Evolutionary conservation across 1,140 invertebrate species (phyloP).

Genomic region (Dinothrombium tinctorium): DNA sequence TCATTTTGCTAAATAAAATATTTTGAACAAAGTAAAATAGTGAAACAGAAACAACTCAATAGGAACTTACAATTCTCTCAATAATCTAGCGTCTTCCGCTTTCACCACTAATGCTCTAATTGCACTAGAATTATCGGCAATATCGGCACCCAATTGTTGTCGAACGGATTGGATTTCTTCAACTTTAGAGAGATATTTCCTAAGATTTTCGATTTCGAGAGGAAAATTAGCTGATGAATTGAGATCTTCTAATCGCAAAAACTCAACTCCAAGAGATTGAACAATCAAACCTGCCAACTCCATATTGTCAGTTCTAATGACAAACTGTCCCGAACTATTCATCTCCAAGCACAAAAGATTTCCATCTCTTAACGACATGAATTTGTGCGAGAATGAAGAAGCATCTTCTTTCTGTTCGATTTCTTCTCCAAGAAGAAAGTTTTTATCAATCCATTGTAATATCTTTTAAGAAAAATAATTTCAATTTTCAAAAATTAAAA

Average conservation of each 20-base stretch:
- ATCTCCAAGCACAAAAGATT: slow-evolving; percentile 27
- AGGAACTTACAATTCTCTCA: slow-evolving; percentile 27
- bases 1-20: slow-evolving; percentile 28
- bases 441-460: slow-evolving; percentile 70
- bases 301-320: slow-evolving; percentile 43
- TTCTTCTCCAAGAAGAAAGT: slow-evolving; percentile 49
- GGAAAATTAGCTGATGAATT: slow-evolving; percentile 42
- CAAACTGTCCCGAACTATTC: slow-evolving; percentile 21
- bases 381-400: slow-evolving; percentile 15
- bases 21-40: background rate
- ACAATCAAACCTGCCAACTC: slow-evolving; percentile 49
- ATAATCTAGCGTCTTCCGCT: slow-evolving; percentile 47
- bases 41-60: slow-evolving; percentile 24
- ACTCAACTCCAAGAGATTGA: slow-evolving; percentile 38
- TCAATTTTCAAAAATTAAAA: slow-evolving; percentile 9
- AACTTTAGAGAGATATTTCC: slow-evolving; percentile 19
- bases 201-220: slow-evolving; percentile 33
- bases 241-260: slow-evolving; percentile 35
- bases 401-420: slow-evolving; percentile 19
- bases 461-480: slow-evolving; percentile 28
- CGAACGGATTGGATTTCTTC: slow-evolving; percentile 39
- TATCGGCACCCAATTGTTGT: slow-evolving; percentile 40
- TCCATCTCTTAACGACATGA: slow-evolving; percentile 32
- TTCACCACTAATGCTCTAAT: slow-evolving; percentile 42
- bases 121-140: slow-evolving; percentile 40